Evolutionary conservation across 2,113 vertebrate genomes (phyloP).

Genomic region (Microcebus jonahi): DNA sequence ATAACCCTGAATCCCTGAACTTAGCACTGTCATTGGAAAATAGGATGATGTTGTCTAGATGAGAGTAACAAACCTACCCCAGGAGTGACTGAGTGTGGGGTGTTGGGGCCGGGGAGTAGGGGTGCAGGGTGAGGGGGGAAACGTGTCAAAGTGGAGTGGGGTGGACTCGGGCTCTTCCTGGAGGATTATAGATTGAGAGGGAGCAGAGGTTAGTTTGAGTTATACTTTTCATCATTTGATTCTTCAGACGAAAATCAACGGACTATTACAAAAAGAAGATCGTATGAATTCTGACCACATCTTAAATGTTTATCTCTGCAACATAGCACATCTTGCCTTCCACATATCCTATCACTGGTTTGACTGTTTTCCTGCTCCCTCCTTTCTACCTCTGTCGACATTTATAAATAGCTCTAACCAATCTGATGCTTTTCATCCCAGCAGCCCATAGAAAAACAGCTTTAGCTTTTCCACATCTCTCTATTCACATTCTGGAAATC

Average conservation of each 20-base stretch:
- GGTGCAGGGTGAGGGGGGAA: rapidly evolving
- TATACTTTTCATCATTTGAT: background rate
- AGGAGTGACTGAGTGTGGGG: background rate
- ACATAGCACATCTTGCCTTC: background rate
- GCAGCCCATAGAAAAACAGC: background rate
- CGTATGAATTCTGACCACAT: background rate
- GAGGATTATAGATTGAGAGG: background rate
- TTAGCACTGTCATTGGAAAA: background rate
- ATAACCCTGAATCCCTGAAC: background rate
- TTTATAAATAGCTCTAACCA: background rate
- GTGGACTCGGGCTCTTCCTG: background rate
- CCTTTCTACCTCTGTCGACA: background rate
- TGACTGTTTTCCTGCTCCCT: background rate
- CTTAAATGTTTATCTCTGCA: background rate
- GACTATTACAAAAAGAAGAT: background rate
- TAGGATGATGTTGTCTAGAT: background rate
- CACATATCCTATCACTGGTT: background rate
- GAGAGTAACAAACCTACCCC: background rate
- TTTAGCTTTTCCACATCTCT: background rate
- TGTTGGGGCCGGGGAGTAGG: too few species aligned
- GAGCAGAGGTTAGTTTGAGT: background rate
- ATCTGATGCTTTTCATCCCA: background rate
- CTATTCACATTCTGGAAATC: background rate
- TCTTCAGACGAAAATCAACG: background rate
- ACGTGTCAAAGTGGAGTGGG: too few species aligned